phyloP scores from a whole-genome alignment of 2,888 invertebrate species.

The Rhaphigaster nebulosa region DNA sequence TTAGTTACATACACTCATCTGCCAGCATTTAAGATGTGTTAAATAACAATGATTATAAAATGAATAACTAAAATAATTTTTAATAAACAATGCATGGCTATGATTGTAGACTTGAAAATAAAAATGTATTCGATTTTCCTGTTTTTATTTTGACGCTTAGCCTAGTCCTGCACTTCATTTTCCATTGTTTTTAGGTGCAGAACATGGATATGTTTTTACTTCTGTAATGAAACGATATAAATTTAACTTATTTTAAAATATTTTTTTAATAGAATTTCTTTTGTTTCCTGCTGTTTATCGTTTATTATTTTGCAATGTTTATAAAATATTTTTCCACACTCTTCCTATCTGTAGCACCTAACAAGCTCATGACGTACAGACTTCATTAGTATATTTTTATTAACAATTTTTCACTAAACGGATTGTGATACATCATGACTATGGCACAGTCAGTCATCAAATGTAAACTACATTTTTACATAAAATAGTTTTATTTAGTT shows the following conservation, averaged over 20 bases:
- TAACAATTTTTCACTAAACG: background rate
- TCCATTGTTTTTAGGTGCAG: background rate
- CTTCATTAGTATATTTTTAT: background rate
- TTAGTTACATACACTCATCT: conserved; percentile 11
- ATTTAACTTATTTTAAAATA: background rate
- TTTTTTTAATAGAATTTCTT: background rate
- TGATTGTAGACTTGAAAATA: conserved; percentile 8
- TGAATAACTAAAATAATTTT: background rate
- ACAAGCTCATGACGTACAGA: background rate
- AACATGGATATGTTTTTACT: background rate
- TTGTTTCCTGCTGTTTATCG: background rate
- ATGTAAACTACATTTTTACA: background rate
- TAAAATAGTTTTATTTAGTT: background rate
- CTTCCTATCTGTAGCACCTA: background rate
- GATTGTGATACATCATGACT: background rate
- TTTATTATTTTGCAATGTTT: background rate
- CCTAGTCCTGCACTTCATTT: background rate
- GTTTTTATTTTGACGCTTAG: background rate
- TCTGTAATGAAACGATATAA: background rate
- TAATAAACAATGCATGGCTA: background rate
- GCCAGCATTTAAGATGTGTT: background rate
- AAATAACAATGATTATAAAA: background rate
- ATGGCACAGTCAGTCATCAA: background rate
- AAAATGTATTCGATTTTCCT: background rate
- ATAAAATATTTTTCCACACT: background rate